These are phyloP conservation scores for Drosophila pandora DNA, from an alignment of 1,140 invertebrate genomes.

Conservation along the genomic window DNA sequence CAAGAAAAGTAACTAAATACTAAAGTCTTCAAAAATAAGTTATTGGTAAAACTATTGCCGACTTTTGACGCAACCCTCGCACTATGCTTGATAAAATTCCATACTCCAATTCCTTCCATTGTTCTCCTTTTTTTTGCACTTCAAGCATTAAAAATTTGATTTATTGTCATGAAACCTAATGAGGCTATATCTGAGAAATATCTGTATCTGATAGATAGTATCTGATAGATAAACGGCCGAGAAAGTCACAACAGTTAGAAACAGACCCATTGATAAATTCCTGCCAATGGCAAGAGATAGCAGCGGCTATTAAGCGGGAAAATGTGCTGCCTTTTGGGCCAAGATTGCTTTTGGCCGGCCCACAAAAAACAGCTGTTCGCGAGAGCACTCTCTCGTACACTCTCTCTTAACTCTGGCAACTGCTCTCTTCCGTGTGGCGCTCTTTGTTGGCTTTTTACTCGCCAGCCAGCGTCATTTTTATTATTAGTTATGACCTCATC, in stretches of 20 bases:
- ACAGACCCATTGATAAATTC: slow-evolving; percentile 55
- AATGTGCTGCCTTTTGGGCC: slow-evolving; percentile 13
- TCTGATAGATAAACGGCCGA: slow-evolving; percentile 5
- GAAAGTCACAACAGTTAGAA: slow-evolving; percentile 22
- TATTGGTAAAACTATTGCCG: slow-evolving; percentile 2
- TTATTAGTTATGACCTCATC: slow-evolving; percentile 84
- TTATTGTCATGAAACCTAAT: slow-evolving; percentile 24
- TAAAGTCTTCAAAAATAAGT: not conserved
- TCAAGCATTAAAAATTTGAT: slow-evolving; percentile 43
- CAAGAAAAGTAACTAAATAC: no score
- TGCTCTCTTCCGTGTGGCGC: slow-evolving; percentile 8
- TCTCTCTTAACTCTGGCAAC: slow-evolving; percentile 7
- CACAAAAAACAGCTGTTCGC: slow-evolving; percentile 70
- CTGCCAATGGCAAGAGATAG: slow-evolving; percentile 28
- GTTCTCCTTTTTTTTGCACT: slow-evolving; percentile 14
- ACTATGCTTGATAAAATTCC: slow-evolving; percentile 46
- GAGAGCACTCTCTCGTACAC: slow-evolving; percentile 6
- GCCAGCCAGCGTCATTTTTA: slow-evolving; percentile 79
- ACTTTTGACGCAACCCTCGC: not conserved
- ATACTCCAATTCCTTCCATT: not conserved
- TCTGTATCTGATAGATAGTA: not conserved
- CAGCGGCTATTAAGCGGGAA: slow-evolving; percentile 15
- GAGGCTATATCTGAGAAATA: not conserved
- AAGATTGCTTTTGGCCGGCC: slow-evolving; percentile 40
- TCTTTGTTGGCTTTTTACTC: slow-evolving; percentile 53